phyloP scores from a whole-genome alignment of 2,888 invertebrate species.

The Machimus rusticus region DNA sequence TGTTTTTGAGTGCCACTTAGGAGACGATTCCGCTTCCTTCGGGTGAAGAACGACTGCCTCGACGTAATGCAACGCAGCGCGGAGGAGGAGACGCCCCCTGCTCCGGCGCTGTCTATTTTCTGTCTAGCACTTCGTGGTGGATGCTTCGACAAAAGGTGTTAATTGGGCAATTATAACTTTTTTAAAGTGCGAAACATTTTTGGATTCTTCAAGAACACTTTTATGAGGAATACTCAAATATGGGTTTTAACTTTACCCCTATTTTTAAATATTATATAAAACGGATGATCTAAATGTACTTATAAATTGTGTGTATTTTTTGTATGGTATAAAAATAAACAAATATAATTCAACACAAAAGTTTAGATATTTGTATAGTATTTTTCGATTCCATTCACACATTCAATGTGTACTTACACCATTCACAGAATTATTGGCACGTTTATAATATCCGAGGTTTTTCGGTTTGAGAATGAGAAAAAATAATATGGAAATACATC shows the following conservation, averaged over 20 bases:
- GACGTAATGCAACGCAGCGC: background rate
- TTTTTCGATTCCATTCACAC: too few relatives aligned
- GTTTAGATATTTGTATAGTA: too few relatives aligned
- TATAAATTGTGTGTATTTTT: too few relatives aligned
- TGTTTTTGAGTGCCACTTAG: conserved; percentile 30
- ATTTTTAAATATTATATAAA: too few relatives aligned
- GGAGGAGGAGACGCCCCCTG: background rate
- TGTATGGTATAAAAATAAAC: too few relatives aligned
- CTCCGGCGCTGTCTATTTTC: background rate
- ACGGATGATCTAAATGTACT: too few relatives aligned
- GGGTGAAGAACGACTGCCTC: background rate
- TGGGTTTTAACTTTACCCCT: background rate
- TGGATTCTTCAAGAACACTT: background rate
- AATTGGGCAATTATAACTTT: conserved; percentile 3
- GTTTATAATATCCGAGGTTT: too few relatives aligned
- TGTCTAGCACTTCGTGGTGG: background rate
- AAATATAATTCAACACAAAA: too few relatives aligned
- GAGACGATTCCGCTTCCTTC: background rate
- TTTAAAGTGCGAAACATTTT: background rate
- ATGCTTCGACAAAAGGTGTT: background rate
- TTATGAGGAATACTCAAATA: background rate
- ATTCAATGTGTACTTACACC: too few relatives aligned
- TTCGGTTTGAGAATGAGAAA: too few relatives aligned
- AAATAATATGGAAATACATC: too few relatives aligned
- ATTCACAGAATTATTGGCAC: too few relatives aligned